Evolutionary conservation across 2,888 invertebrate genomes (phyloP).

Genomic region (Noctua janthe): DNA sequence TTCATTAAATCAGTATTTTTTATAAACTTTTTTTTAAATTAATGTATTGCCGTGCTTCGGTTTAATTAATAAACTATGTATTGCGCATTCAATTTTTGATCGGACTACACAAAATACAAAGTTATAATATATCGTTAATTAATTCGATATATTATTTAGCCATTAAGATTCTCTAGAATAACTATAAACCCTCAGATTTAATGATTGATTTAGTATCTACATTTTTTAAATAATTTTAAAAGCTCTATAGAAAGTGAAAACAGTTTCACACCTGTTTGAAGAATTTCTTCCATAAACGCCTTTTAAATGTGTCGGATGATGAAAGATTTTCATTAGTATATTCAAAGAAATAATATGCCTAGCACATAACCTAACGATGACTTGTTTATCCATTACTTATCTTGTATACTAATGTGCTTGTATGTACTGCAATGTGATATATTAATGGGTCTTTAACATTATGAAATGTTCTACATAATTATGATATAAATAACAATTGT

Average conservation of each 20-base stretch:
- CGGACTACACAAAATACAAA: conserved; percentile 4
- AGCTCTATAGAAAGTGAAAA: conserved; percentile 39
- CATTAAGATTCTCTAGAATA: not conserved
- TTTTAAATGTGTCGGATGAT: not conserved
- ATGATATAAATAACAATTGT: conserved; percentile 6
- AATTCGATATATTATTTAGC: not conserved
- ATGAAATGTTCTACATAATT: conserved; percentile 20
- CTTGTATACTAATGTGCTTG: conserved; percentile 33
- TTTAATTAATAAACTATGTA: conserved; percentile 19
- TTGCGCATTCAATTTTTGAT: not conserved
- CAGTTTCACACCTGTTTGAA: not conserved
- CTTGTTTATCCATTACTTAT: conserved; percentile 28
- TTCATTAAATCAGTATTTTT: not conserved
- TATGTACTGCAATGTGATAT: conserved; percentile 20
- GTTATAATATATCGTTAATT: not conserved
- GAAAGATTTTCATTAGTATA: not conserved
- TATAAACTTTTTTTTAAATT: not conserved
- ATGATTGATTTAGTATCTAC: not conserved
- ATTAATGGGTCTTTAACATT: conserved; percentile 30
- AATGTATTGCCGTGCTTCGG: not conserved
- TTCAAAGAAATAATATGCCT: not conserved
- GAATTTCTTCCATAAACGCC: not conserved
- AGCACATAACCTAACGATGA: conserved; percentile 2
- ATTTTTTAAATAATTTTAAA: not conserved
- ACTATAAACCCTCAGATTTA: not conserved